These are phyloP conservation scores for Phenacoccus solenopsis DNA, from an alignment of 1,140 invertebrate genomes.

Conservation along the genomic window DNA sequence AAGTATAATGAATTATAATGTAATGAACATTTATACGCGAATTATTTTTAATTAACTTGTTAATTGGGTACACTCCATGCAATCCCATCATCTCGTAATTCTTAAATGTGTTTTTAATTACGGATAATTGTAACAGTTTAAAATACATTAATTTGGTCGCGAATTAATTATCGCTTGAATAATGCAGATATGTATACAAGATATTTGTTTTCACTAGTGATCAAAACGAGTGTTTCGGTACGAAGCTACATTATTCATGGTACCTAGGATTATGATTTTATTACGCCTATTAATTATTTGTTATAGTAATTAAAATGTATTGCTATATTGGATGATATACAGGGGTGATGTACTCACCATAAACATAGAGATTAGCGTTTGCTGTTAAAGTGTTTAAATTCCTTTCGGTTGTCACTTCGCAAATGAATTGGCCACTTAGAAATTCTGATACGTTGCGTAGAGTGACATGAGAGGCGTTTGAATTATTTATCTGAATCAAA, in stretches of 20 bases:
- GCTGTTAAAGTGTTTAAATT: not conserved
- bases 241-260: too few relatives aligned
- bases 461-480: constrained; percentile 46
- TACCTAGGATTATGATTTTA: too few relatives aligned
- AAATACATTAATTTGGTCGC: not conserved
- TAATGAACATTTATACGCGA: too few relatives aligned
- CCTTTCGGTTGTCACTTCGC: not conserved
- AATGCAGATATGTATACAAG: not conserved
- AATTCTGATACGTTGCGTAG: constrained; percentile 47
- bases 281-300: too few relatives aligned
- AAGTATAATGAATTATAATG: too few relatives aligned
- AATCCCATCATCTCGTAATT: not conserved
- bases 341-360: not conserved
- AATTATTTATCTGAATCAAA: constrained; percentile 38
- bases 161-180: not conserved
- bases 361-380: not conserved
- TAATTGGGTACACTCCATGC: not conserved
- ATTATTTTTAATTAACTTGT: too few relatives aligned
- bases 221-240: too few relatives aligned
- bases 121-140: not conserved
- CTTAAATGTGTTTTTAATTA: not conserved
- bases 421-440: not conserved
- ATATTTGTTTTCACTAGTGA: too few relatives aligned
- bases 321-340: too few relatives aligned
- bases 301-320: too few relatives aligned